A percentile compares a stretch with the other conserved stretches of the same genome.
These are phyloP conservation scores for Elmis aenea DNA, from an alignment of 2,888 invertebrate genomes.

Conservation along the genomic window DNA sequence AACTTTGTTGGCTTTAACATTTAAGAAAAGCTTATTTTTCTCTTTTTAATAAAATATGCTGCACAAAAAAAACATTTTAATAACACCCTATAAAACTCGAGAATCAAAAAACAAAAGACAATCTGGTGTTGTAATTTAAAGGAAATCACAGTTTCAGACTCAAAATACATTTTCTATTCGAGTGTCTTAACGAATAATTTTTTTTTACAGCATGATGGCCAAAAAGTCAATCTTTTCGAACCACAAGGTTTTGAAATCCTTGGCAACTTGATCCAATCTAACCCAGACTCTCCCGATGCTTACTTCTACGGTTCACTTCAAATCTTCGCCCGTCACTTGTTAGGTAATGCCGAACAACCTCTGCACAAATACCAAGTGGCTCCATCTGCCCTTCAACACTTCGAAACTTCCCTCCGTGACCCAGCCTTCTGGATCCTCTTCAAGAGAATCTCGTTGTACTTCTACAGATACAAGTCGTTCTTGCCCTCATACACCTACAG, in stretches of 20 bases:
- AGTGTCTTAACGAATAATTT: too few relatives aligned
- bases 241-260: slow-evolving; percentile 61
- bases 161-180: too few relatives aligned
- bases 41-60: too few relatives aligned
- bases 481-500: slow-evolving; percentile 58
- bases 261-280: slow-evolving; percentile 61
- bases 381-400: slow-evolving; percentile 63
- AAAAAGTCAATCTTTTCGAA: slow-evolving; percentile 53
- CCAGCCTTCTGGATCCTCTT: slow-evolving; percentile 65
- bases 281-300: slow-evolving; percentile 56
- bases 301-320: slow-evolving; percentile 56
- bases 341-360: slow-evolving; percentile 47
- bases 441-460: slow-evolving; percentile 57
- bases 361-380: slow-evolving; percentile 45
- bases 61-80: too few relatives aligned
- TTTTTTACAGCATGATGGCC: slow-evolving; percentile 26
- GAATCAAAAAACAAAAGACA: too few relatives aligned
- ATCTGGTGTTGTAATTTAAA: too few relatives aligned
- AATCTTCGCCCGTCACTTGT: slow-evolving; percentile 53
- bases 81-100: too few relatives aligned
- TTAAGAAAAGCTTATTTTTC: too few relatives aligned
- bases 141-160: too few relatives aligned
- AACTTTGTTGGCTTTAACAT: too few relatives aligned
- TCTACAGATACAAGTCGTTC: slow-evolving; percentile 55
- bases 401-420: slow-evolving; percentile 61